These are phyloP conservation scores for Romanogobio albipinnatus DNA, from an alignment of 2,113 vertebrate species.

Conservation along the genomic window DNA sequence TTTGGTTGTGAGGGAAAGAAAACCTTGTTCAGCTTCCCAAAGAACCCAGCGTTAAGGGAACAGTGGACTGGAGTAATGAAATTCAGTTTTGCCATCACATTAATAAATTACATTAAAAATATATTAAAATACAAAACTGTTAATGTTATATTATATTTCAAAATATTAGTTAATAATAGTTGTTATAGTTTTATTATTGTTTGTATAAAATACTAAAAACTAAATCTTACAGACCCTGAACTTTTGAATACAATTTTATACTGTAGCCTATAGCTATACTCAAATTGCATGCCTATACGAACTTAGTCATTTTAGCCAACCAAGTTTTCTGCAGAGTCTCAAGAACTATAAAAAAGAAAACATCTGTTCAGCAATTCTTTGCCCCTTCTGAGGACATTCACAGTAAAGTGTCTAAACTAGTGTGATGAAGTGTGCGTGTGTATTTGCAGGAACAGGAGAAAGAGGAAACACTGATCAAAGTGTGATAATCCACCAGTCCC, in stretches of 20 bases:
- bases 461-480: slow-evolving; percentile 52
- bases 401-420: background rate
- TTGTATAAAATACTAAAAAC: background rate
- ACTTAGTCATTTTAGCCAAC: background rate
- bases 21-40: too few species aligned
- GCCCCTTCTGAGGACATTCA: background rate
- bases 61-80: too few species aligned
- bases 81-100: too few species aligned
- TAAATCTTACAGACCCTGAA: background rate
- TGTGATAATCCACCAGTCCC: slow-evolving; percentile 45
- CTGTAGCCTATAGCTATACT: background rate
- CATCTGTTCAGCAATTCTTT: background rate
- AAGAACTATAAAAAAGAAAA: background rate
- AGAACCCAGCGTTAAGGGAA: too few species aligned
- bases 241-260: background rate
- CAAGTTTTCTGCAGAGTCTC: background rate
- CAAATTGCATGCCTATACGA: background rate
- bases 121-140: too few species aligned
- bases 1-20: too few species aligned
- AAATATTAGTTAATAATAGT: background rate
- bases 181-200: too few species aligned
- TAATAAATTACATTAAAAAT: too few species aligned
- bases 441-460: slow-evolving; percentile 9
- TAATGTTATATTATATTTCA: background rate
- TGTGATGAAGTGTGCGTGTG: background rate